Evolutionary conservation across 2,113 vertebrate species (phyloP).

Genomic region (Taxidea taxus): DNA sequence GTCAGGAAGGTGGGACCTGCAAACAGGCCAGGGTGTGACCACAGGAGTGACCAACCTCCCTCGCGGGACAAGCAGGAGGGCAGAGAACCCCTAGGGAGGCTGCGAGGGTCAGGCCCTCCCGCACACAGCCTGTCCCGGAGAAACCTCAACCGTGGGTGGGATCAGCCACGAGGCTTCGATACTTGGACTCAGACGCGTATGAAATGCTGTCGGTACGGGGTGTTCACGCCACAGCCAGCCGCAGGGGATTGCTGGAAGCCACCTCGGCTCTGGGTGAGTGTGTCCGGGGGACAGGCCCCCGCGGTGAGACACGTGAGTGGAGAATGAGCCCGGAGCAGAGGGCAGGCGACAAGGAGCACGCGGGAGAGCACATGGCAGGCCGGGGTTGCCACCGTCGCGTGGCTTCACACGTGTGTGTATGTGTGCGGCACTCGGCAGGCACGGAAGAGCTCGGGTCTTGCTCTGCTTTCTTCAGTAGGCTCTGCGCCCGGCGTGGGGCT

Average conservation of each 20-base stretch:
- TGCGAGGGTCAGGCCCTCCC: not conserved
- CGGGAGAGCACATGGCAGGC: not conserved
- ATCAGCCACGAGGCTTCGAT: not conserved
- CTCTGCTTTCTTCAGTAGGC: not conserved
- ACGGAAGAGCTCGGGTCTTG: not conserved
- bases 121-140: not conserved
- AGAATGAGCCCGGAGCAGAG: not conserved
- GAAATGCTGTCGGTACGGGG: not conserved
- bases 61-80: not conserved
- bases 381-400: not conserved
- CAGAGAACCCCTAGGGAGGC: not conserved
- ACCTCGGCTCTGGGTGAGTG: not conserved
- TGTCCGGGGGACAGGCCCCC: not conserved
- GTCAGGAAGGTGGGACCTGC: not conserved
- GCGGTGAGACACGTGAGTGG: too few species aligned
- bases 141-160: not conserved
- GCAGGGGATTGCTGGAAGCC: not conserved
- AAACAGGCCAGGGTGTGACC: not conserved
- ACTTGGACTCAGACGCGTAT: not conserved
- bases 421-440: not conserved
- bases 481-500: not conserved
- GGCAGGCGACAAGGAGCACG: not conserved
- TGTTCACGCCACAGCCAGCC: not conserved
- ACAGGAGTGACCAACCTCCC: too few species aligned
- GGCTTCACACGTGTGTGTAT: too few species aligned